Percentiles rank a stretch among this genome's conserved stretches.
Evolutionary conservation across 2,797 vertebrate genomes (phyloP).

Genomic region (Paedocypris micromegethes): DNA sequence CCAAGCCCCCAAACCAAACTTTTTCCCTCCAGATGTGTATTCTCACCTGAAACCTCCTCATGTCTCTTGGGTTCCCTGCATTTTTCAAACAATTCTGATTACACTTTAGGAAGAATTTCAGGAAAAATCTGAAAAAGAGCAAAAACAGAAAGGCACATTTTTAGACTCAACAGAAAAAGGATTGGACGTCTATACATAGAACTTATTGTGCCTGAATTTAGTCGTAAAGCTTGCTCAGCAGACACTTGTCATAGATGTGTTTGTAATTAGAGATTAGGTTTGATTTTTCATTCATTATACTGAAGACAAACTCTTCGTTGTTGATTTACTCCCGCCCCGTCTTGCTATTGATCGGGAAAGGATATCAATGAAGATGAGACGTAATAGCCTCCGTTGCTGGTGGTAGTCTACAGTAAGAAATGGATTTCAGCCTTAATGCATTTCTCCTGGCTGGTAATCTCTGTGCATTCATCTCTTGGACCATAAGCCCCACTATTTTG

Average conservation of each 20-base stretch:
- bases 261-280: constrained; percentile 54
- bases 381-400: constrained; percentile 49
- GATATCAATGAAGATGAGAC: constrained; percentile 60
- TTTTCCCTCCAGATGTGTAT: not conserved
- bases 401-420: constrained; percentile 49
- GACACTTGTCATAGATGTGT: constrained; percentile 50
- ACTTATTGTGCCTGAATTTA: not conserved
- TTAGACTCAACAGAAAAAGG: not conserved
- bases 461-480: constrained; percentile 58
- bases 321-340: constrained; percentile 55
- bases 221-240: not conserved
- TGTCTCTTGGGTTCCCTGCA: constrained; percentile 90
- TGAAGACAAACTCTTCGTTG: constrained; percentile 21
- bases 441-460: constrained; percentile 63
- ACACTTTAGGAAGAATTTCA: constrained; percentile 96
- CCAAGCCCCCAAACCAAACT: not conserved
- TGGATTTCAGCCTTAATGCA: constrained; percentile 63
- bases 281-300: constrained; percentile 43
- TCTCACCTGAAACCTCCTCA: constrained; percentile 84
- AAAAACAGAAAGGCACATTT: not conserved
- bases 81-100: constrained; percentile 98
- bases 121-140: constrained; percentile 74
- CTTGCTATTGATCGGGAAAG: constrained; percentile 60
- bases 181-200: constrained; percentile 1
- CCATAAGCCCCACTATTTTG: constrained; percentile 54